These are phyloP conservation scores for Drosophila lacicola DNA, from an alignment of 2,888 invertebrate genomes.

Conservation along the genomic window DNA sequence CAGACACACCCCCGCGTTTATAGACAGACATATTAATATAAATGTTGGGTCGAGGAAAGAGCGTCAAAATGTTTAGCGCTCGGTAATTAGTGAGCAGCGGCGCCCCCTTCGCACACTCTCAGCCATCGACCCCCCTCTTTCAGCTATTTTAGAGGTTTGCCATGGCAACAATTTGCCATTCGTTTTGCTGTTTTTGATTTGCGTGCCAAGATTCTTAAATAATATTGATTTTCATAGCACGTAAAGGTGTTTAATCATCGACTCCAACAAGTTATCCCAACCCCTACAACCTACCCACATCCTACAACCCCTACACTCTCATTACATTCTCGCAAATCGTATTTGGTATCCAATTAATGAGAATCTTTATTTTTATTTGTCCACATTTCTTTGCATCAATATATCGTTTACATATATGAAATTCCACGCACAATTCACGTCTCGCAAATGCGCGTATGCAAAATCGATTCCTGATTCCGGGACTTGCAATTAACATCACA, in stretches of 20 bases:
- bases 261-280: neutral
- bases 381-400: slow-evolving; percentile 12
- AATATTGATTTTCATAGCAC: slow-evolving; percentile 67
- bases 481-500: slow-evolving; percentile 43
- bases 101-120: neutral
- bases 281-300: neutral
- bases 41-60: slow-evolving; percentile 33
- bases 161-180: slow-evolving; percentile 50
- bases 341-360: slow-evolving; percentile 63
- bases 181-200: slow-evolving; percentile 40
- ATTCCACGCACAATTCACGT: slow-evolving; percentile 49
- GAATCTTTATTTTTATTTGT: slow-evolving; percentile 23
- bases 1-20: slow-evolving; percentile 9
- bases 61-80: slow-evolving; percentile 68
- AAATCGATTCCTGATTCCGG: slow-evolving; percentile 31
- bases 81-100: slow-evolving; percentile 60
- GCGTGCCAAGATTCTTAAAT: slow-evolving; percentile 67
- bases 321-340: slow-evolving; percentile 25
- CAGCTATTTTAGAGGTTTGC: slow-evolving; percentile 14
- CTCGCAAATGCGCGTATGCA: neutral
- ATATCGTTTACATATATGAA: slow-evolving; percentile 13
- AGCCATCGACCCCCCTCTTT: neutral
- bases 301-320: neutral
- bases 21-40: slow-evolving; percentile 39
- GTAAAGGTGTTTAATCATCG: slow-evolving; percentile 60